Conservation (phyloP, 2,113 vertebrate species). For the Pyxicephalus adspersus region DNA sequence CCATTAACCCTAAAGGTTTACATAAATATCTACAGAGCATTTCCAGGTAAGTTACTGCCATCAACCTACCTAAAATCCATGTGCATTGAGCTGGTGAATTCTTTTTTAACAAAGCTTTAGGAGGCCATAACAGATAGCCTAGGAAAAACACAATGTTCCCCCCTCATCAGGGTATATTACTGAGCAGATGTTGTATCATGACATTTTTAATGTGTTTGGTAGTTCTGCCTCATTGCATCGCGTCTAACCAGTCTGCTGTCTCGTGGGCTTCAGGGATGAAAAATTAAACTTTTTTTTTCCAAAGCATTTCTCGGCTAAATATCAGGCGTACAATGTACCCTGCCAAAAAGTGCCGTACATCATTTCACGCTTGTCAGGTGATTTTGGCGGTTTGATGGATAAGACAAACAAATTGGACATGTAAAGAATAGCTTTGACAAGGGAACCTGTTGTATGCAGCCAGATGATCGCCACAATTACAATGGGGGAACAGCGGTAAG, state of each 20-base stretch:
- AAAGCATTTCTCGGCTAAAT: constrained; percentile 35
- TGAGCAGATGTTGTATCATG: constrained; percentile 42
- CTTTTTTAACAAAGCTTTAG: background rate
- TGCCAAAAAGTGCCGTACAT: constrained; percentile 23
- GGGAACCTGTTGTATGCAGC: background rate
- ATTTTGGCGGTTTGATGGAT: background rate
- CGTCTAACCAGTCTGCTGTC: constrained; percentile 31
- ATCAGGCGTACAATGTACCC: constrained; percentile 18
- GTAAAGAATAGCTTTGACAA: constrained; percentile 5
- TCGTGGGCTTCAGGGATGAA: constrained; percentile 12
- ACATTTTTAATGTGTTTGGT: constrained; percentile 48
- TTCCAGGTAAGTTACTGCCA: no score
- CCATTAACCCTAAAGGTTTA: no score
- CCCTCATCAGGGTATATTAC: constrained; percentile 33
- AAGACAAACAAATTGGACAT: constrained; percentile 41
- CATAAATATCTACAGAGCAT: no score
- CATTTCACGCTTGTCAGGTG: background rate
- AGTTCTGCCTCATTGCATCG: constrained; percentile 39
- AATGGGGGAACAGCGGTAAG: background rate
- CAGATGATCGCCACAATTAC: background rate
- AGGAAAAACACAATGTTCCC: background rate
- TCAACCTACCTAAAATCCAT: no score
- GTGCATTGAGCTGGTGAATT: no score
- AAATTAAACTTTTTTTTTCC: constrained; percentile 42
- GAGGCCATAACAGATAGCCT: background rate